Conservation (phyloP, 2,888 invertebrate species). For the Latheticus oryzae region DNA sequence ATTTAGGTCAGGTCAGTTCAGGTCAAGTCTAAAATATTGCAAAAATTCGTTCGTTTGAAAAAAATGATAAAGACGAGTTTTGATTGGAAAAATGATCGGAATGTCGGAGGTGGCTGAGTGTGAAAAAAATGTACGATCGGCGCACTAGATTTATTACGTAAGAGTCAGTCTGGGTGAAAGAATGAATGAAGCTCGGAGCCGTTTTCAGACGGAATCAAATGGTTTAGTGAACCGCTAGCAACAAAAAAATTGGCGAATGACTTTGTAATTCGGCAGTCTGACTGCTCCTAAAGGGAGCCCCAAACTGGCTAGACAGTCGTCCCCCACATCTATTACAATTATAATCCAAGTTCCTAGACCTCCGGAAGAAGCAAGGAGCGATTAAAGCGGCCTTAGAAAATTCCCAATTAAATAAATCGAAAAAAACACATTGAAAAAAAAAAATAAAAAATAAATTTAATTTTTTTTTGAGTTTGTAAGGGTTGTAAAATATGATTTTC, state of each 20-base stretch:
- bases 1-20: constrained; percentile 41
- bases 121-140: not conserved
- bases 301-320: constrained; percentile 55
- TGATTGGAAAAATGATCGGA: not conserved
- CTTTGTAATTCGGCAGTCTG: constrained; percentile 57
- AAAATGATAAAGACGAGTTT: constrained; percentile 2
- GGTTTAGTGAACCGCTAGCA: constrained; percentile 56
- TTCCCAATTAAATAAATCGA: too few relatives aligned
- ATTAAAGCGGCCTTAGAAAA: too few relatives aligned
- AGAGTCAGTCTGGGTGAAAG: constrained; percentile 36
- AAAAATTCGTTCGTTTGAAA: constrained; percentile 27
- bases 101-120: not conserved
- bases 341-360: constrained; percentile 60
- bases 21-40: constrained; percentile 35
- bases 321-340: constrained; percentile 59
- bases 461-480: too few relatives aligned
- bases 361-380: constrained; percentile 44
- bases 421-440: too few relatives aligned
- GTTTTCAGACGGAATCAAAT: constrained; percentile 53
- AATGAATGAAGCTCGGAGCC: constrained; percentile 41
- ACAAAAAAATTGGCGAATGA: constrained; percentile 62
- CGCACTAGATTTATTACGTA: constrained; percentile 24
- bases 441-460: too few relatives aligned
- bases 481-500: too few relatives aligned
- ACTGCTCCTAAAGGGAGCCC: constrained; percentile 59